These are phyloP conservation scores for Leptinotarsa peninsularis DNA, from an alignment of 2,888 invertebrate genomes.

Conservation along the genomic window DNA sequence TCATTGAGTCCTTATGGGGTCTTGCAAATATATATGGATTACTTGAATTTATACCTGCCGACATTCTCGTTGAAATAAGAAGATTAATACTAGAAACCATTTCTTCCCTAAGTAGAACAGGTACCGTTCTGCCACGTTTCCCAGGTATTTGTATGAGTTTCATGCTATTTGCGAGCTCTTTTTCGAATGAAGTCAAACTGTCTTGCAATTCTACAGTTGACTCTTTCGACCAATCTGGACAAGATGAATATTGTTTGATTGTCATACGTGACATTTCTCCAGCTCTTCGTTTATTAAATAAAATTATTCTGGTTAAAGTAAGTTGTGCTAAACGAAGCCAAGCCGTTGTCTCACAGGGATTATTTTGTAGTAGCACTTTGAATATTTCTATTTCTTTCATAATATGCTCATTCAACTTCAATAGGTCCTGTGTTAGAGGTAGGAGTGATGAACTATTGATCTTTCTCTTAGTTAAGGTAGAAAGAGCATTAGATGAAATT, in stretches of 20 bases:
- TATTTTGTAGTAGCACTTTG: background rate
- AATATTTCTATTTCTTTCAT: slow-evolving; percentile 27
- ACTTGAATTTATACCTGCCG: slow-evolving; percentile 11
- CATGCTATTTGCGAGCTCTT: too few species aligned
- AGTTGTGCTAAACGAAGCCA: too few species aligned
- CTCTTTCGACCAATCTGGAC: too few species aligned
- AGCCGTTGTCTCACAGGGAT: too few species aligned
- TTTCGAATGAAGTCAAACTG: too few species aligned
- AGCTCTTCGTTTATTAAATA: too few species aligned
- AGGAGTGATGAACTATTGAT: slow-evolving; percentile 33
- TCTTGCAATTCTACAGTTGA: too few species aligned
- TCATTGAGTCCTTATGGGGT: slow-evolving; percentile 25
- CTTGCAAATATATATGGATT: slow-evolving; percentile 24
- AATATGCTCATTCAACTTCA: slow-evolving; percentile 37
- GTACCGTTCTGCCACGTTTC: too few species aligned
- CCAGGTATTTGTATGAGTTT: too few species aligned
- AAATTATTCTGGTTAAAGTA: too few species aligned
- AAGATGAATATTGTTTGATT: too few species aligned
- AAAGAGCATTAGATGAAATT: slow-evolving; percentile 38
- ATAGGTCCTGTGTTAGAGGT: slow-evolving; percentile 39
- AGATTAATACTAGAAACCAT: slow-evolving; percentile 27
- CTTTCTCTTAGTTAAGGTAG: slow-evolving; percentile 30
- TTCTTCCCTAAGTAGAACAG: background rate
- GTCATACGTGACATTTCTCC: too few species aligned
- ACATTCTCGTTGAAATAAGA: background rate